A percentile compares a stretch with the other conserved stretches of the same genome.
phyloP scores from a whole-genome alignment of 1,140 invertebrate species.

The Chrysopa pallens region DNA sequence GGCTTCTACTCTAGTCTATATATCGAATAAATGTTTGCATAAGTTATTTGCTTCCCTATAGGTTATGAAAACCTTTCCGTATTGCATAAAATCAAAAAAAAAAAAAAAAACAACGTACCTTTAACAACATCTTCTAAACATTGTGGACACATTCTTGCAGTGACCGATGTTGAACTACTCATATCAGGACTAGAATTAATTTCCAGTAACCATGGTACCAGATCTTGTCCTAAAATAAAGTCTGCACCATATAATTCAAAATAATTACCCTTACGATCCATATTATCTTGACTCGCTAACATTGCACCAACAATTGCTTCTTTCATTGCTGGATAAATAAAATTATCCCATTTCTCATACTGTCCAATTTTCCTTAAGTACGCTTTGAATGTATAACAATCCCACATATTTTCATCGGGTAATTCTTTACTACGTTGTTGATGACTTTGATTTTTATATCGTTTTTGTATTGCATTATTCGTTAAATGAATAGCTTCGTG shows the following conservation, averaged over 20 bases:
- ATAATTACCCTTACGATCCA: slow-evolving; percentile 72
- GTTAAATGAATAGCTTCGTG: slow-evolving; percentile 87
- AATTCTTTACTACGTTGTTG: slow-evolving; percentile 48
- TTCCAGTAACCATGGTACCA: slow-evolving; percentile 81
- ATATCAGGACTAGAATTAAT: slow-evolving; percentile 89
- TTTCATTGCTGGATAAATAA: slow-evolving; percentile 81
- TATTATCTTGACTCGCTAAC: slow-evolving; percentile 66
- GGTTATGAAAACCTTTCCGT: neutral
- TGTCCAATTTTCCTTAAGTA: slow-evolving; percentile 55
- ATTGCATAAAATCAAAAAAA: neutral
- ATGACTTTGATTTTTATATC: slow-evolving; percentile 58
- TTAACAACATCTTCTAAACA: slow-evolving; percentile 84
- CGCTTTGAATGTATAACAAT: slow-evolving; percentile 56
- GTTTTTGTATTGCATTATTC: slow-evolving; percentile 84
- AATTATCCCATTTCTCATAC: slow-evolving; percentile 52
- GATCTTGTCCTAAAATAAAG: slow-evolving; percentile 81
- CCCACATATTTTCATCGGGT: slow-evolving; percentile 77
- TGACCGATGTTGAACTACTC: slow-evolving; percentile 74
- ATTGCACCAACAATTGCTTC: slow-evolving; percentile 73
- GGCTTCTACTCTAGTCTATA: too few species aligned
- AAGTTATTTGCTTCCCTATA: too few species aligned
- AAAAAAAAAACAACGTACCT: too few species aligned
- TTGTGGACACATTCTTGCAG: slow-evolving; percentile 65
- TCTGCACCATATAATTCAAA: slow-evolving; percentile 90
- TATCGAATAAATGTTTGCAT: slow-evolving; percentile 1